Evolutionary conservation across 2,888 invertebrate species (phyloP), one percentile per base, ranked within the genome.

Genomic region (Allophyes oxyacanthae): DNA sequence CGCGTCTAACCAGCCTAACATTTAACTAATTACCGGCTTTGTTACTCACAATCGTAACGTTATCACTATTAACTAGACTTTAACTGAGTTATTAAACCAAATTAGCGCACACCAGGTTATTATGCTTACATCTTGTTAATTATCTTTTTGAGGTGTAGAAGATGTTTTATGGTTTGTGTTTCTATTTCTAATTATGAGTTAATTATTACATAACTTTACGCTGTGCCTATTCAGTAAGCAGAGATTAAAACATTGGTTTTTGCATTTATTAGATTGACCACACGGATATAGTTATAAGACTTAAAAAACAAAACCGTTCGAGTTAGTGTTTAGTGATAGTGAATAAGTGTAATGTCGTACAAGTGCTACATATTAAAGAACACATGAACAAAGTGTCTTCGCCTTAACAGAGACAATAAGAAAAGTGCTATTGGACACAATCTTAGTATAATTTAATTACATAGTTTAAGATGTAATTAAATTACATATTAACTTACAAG

Each of bases 81-180:
- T 32, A 64, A 40, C 44, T 13, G 11, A 64, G 57, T 72, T 55
- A 72, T 68, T 67, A 41, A 51, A 45, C 30, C 38, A 55, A 61
- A 64, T 69, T 56, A 67, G 43, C 34, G 38, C 28, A 38, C 33
- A n/a, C 26, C n/a, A 25, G 52, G 46, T 52, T 46, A 45, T 64
- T 54, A 43, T 15, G 26, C 11, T 14, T 11, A 69, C 38, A 55
- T 49, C 49, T 61, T 46, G 64, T 69, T 72, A 62, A 59, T 69
- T 61, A 56, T 48, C 32, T 43, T 48, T 51, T 59, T 41, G 43
- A 59, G 42, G 56, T 46, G 40, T 43, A 30, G 15, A 45, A 26
- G 37, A 58, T 54, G 40, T 55, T 62, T 54, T 51, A 48, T 64
- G 7, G 36, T 43, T 6, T 40, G 37, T 34, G 46, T 8, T 13